Evolutionary conservation across 2,797 vertebrate species (phyloP), one percentile per base, ranked within the genome.

Genomic region (Myotis findleyi): DNA sequence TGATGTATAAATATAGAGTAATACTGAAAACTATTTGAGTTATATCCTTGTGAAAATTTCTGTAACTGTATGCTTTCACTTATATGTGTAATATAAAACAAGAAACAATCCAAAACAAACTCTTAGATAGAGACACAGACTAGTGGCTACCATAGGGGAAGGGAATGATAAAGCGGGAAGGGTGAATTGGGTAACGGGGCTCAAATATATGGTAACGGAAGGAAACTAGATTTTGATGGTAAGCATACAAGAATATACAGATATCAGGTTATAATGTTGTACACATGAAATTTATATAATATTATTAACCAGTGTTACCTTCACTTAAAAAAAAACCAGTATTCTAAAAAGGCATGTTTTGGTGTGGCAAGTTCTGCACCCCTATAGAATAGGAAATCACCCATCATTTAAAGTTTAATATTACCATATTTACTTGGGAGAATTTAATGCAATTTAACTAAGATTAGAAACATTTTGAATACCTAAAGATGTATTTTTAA

Each of bases 401-500:
- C 51, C 20, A 25, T 82, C 8, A 41, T 53, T 75, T 36, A 71
- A 95, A 91, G 36, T 66, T 17, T 81, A 41, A 73, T 87, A 49
- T 64, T 4, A 20, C 0, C 33, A 51, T 86, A 71, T 72, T 89
- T 91, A 75, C 33, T 87, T 88, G 14, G 9, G 41, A 16, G 20
- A 94, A 85, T 14, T 69, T 66, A 77, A 59, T 79, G 14, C 18
- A 86, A 17, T 91, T 71, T 87, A 79, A 71, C 27, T 95, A 64
- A 82, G 13, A 59, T 64, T 53, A 89, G 14, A 81, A 82, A 87
- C 20, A 87, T 84, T 89, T 71, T 41, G 5, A 85, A 44, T 84
- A 9, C 10, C 20, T 79, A 2, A 72, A 77, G 69, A 51, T 87
- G 2, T 51, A 1, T 55, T 66, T 94, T 79, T 75, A 82, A 71